Evolutionary conservation across 2,888 invertebrate species (phyloP).

Genomic region (Hyposoter didymator): DNA sequence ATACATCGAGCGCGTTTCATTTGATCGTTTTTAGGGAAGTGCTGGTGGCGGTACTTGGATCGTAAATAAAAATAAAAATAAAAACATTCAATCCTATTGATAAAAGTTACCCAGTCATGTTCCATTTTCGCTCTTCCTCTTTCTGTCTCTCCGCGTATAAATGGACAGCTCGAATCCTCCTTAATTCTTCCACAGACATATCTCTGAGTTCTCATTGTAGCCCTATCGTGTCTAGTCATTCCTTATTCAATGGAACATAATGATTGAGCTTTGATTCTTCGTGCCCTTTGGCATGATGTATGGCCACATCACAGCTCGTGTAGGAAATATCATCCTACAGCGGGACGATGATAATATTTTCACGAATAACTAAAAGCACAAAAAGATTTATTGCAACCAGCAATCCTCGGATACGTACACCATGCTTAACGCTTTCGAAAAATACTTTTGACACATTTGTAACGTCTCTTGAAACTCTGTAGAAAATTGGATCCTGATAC

Average conservation of each 20-base stretch:
- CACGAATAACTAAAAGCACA: neutral
- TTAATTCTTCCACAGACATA: constrained; percentile 59
- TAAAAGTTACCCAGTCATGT: constrained; percentile 62
- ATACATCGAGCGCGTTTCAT: constrained; percentile 35
- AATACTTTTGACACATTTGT: neutral
- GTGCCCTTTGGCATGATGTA: constrained; percentile 31
- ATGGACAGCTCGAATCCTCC: constrained; percentile 64
- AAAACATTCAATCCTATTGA: constrained; percentile 31
- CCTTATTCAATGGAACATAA: constrained; percentile 61
- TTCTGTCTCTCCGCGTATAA: constrained; percentile 63
- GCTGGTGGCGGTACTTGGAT: constrained; percentile 46
- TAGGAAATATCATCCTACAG: too few species aligned
- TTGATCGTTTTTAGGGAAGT: constrained; percentile 60
- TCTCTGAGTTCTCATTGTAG: constrained; percentile 61
- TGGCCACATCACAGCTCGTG: neutral
- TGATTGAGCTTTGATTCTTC: constrained; percentile 53
- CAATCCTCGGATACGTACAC: neutral
- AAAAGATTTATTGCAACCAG: neutral
- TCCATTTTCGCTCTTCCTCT: constrained; percentile 64
- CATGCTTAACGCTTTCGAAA: neutral
- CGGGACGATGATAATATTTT: neutral
- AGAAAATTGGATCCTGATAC: neutral
- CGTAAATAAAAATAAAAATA: constrained; percentile 49
- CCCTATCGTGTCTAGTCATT: constrained; percentile 61
- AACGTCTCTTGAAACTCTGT: neutral